Evolutionary conservation across 1,140 invertebrate species (phyloP).

Genomic region (Drepana arcuata): DNA sequence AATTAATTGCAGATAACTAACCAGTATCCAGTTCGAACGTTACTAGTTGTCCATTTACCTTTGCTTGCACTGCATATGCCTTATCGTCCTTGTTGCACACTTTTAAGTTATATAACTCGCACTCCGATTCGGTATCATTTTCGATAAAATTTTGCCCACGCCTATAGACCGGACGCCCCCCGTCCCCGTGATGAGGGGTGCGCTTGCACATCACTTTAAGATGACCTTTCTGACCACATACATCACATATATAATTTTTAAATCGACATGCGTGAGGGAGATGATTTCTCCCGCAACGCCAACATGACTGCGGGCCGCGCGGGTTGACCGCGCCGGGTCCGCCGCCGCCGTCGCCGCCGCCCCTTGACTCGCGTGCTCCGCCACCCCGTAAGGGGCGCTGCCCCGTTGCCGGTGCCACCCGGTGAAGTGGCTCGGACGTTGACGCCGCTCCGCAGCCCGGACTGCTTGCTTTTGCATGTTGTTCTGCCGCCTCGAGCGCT

Average conservation of each 20-base stretch:
- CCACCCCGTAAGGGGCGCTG: too few relatives aligned
- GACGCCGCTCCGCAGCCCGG: neutral
- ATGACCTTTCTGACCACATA: neutral
- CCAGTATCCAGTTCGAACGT: too few relatives aligned
- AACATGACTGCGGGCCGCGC: neutral
- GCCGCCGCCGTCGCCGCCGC: too few relatives aligned
- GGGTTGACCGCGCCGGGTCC: neutral
- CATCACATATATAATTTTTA: neutral
- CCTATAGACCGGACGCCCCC: too few relatives aligned
- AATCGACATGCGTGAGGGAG: neutral
- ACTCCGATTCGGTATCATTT: too few relatives aligned
- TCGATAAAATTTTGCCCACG: too few relatives aligned
- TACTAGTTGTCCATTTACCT: too few relatives aligned
- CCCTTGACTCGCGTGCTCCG: neutral
- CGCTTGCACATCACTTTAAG: neutral
- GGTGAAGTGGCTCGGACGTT: neutral
- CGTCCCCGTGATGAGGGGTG: too few relatives aligned
- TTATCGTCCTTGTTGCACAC: too few relatives aligned
- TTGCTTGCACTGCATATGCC: too few relatives aligned
- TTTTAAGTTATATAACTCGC: too few relatives aligned
- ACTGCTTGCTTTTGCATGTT: slow-evolving; percentile 4
- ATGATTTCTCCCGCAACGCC: neutral
- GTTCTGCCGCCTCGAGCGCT: slow-evolving; percentile 14
- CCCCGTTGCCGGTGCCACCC: neutral
- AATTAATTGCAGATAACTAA: too few relatives aligned